Conservation (phyloP, 2,888 invertebrate genomes). For the Thecocarcelia acutangulata region DNA sequence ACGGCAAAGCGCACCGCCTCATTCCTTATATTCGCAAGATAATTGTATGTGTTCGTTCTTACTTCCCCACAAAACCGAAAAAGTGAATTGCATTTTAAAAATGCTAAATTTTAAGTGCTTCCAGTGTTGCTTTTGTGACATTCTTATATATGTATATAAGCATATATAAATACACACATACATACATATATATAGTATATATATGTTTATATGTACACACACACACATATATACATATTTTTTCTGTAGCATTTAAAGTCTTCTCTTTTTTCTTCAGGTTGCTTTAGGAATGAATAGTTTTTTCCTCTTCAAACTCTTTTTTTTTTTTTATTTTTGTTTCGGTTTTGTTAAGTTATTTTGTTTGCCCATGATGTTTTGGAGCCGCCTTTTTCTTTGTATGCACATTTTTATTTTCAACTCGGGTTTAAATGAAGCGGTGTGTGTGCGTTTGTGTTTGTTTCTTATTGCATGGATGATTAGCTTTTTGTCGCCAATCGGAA, state of each 20-base stretch:
- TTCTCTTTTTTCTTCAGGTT: constrained; percentile 55
- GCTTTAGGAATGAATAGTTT: constrained; percentile 45
- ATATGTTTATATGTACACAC: neutral
- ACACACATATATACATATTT: neutral
- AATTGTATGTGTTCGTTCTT: neutral
- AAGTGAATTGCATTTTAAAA: constrained; percentile 68
- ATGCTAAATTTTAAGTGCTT: constrained; percentile 69
- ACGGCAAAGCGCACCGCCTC: constrained; percentile 63
- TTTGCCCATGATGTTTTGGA: constrained; percentile 65
- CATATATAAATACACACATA: neutral
- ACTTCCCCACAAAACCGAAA: constrained; percentile 39
- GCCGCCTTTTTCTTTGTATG: constrained; percentile 70
- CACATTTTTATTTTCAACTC: constrained; percentile 47
- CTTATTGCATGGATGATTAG: constrained; percentile 68
- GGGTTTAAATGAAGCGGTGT: constrained; percentile 5
- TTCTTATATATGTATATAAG: constrained; percentile 24
- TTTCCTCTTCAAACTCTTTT: constrained; percentile 25
- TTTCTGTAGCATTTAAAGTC: constrained; percentile 15
- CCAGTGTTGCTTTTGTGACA: constrained; percentile 42
- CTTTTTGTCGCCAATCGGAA: constrained; percentile 72
- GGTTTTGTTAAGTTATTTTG: constrained; percentile 48
- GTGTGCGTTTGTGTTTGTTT: constrained; percentile 35
- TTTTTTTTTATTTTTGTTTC: constrained; percentile 48
- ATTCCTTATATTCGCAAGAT: constrained; percentile 10
- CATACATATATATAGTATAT: too few relatives aligned